A percentile compares a stretch with the other conserved stretches of the same genome.
Conservation (phyloP, 2,113 vertebrate species). For the Erythrolamprus reginae region DNA sequence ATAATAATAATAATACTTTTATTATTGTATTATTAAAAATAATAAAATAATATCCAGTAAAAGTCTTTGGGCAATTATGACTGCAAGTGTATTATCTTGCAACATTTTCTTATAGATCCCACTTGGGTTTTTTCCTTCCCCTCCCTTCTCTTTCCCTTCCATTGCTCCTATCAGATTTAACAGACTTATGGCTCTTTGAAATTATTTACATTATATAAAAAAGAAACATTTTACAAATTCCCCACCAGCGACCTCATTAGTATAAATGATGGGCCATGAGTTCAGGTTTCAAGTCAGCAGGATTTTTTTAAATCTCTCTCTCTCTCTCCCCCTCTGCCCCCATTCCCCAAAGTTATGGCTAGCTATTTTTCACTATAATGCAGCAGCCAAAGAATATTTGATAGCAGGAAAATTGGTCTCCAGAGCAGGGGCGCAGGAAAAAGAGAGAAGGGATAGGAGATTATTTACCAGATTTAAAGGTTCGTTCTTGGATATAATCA, state of each 20-base stretch:
- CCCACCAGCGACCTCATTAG: constrained; percentile 24
- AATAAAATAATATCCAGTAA: neutral
- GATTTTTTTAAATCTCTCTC: neutral
- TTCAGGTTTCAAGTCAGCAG: constrained; percentile 14
- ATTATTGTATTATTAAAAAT: too few species aligned
- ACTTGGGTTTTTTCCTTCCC: neutral
- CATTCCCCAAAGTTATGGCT: constrained; percentile 2
- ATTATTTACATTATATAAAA: neutral
- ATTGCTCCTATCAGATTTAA: neutral
- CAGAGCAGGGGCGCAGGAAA: neutral
- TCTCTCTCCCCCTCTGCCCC: neutral
- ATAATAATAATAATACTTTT: too few species aligned
- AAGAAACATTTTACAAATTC: constrained; percentile 7
- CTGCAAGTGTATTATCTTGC: neutral
- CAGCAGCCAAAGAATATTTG: constrained; percentile 1
- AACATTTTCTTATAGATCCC: neutral
- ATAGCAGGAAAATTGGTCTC: constrained; percentile 21
- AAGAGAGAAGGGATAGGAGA: neutral
- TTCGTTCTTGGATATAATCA: neutral
- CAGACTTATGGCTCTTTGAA: neutral
- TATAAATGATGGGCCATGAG: constrained; percentile 25
- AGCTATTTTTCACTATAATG: constrained; percentile 27
- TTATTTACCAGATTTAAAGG: neutral
- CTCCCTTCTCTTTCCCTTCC: neutral
- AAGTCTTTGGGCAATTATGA: neutral